Evolutionary conservation across 2,113 vertebrate genomes (phyloP).

Genomic region (Ailuropoda melanoleuca): DNA sequence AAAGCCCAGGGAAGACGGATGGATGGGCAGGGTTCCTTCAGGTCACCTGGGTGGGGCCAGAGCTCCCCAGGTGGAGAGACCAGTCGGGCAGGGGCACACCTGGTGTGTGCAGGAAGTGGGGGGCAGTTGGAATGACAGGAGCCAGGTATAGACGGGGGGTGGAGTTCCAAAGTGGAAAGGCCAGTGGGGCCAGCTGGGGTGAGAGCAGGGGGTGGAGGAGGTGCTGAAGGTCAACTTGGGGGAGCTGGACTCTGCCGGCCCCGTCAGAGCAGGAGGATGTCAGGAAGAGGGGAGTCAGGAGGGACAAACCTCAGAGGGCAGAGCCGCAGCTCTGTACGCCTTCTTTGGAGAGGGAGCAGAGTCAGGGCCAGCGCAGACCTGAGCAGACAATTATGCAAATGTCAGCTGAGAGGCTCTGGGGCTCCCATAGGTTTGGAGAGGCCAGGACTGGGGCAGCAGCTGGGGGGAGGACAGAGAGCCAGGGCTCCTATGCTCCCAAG

Average conservation of each 20-base stretch:
- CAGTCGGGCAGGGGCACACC: background rate
- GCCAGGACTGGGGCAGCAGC: background rate
- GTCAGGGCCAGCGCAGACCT: background rate
- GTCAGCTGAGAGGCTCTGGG: background rate
- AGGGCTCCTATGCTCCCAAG: background rate
- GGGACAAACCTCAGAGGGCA: background rate
- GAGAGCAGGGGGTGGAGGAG: background rate
- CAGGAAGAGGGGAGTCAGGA: background rate
- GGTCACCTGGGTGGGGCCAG: background rate
- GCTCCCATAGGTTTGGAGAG: background rate
- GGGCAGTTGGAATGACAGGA: background rate
- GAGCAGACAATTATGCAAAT: background rate
- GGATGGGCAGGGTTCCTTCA: background rate
- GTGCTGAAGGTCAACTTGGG: background rate
- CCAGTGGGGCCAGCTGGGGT: background rate
- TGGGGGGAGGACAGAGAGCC: background rate
- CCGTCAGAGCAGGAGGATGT: background rate
- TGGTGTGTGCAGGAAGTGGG: background rate
- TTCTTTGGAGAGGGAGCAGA: background rate
- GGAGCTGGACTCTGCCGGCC: background rate
- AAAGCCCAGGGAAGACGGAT: background rate
- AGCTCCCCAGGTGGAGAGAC: background rate
- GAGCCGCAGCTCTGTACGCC: background rate
- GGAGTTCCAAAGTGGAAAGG: constrained; percentile 48
- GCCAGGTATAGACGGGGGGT: background rate